Percentiles rank a stretch among this genome's conserved stretches.
Evolutionary conservation across 37 sponge, comb jelly and placozoan genomes (phyloP).

Genomic region (Ianthella basta): DNA sequence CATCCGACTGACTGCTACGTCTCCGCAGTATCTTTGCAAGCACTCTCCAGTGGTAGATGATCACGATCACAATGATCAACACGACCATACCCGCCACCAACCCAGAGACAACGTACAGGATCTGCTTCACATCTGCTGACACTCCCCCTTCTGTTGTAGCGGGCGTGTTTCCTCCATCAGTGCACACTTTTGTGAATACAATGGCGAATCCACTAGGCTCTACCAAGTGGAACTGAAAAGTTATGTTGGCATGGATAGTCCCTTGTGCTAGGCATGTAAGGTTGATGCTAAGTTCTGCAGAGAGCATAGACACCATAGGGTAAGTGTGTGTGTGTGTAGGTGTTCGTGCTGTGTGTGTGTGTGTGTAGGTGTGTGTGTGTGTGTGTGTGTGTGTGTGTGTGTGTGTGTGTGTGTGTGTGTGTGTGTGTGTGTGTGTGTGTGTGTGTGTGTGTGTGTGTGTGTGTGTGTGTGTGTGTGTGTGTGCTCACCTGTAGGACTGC

Average conservation of each 20-base stretch:
- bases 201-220: no score
- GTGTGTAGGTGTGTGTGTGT: slow-evolving; percentile 29
- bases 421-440: not conserved
- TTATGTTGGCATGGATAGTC: no score
- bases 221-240: no score
- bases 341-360: slow-evolving; percentile 19
- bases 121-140: not conserved
- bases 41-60: slow-evolving; percentile 63
- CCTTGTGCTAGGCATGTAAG: no score
- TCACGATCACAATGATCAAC: slow-evolving; percentile 37
- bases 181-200: no score
- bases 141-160: no score
- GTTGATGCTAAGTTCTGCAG: not conserved
- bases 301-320: no score
- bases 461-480: slow-evolving; percentile 11
- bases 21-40: slow-evolving; percentile 17
- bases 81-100: slow-evolving; percentile 54
- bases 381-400: not conserved
- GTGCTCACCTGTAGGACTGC: not conserved
- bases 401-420: not conserved
- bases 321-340: not conserved
- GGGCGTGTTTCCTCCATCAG: no score
- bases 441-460: slow-evolving; percentile 28
- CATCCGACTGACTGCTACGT: slow-evolving; percentile 48
- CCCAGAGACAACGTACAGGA: slow-evolving; percentile 51